Conservation (phyloP, 2,797 vertebrate species). For the Sylvia borin region DNA sequence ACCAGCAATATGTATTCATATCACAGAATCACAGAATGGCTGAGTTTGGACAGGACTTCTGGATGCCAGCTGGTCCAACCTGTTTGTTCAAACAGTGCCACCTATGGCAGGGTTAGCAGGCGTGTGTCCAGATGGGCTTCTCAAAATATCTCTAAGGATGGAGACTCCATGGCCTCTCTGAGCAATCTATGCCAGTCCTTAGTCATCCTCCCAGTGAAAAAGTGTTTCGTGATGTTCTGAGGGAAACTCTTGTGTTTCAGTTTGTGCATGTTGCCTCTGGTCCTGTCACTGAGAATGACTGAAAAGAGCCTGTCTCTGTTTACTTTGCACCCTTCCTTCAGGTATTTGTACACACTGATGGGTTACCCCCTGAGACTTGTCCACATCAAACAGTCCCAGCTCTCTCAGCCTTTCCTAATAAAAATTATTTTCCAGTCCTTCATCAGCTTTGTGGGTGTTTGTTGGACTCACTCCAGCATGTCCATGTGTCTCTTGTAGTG, state of each 20-base stretch:
- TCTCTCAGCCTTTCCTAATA: not conserved
- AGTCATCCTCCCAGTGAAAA: not conserved
- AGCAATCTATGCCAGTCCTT: not conserved
- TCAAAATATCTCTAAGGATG: not conserved
- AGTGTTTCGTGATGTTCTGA: not conserved
- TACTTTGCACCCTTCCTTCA: not conserved
- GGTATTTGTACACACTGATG: not conserved
- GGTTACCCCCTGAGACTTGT: not conserved
- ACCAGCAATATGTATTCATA: not conserved
- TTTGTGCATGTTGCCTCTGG: accelerated
- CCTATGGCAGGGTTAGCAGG: not conserved
- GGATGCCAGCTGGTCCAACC: not conserved
- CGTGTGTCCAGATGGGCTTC: not conserved
- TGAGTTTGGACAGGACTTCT: not conserved
- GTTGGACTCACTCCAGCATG: not conserved
- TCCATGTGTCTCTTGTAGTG: not conserved
- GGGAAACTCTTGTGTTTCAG: not conserved
- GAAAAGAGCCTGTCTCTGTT: not conserved
- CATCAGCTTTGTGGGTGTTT: not conserved
- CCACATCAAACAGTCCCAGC: not conserved
- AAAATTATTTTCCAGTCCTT: not conserved
- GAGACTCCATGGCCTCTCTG: not conserved
- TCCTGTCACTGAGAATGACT: not conserved
- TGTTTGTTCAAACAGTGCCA: not conserved
- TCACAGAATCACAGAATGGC: not conserved